Base-by-base conservation (phyloP, 2,797 vertebrate genomes). In the Taenioides sp. region DNA sequence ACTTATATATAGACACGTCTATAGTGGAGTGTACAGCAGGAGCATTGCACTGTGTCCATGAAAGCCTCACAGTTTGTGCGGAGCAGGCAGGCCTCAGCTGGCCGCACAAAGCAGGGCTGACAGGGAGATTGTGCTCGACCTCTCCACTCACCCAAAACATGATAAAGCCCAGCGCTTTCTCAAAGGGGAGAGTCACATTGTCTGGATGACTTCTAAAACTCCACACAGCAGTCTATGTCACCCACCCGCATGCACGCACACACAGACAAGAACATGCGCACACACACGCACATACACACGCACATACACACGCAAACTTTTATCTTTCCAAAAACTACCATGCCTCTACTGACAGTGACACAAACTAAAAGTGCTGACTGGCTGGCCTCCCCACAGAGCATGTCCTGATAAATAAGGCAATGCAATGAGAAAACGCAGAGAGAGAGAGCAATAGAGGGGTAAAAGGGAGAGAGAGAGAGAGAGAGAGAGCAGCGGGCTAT, bases 381-480 rank as follows among this genome's bases (percentile, higher is more conserved):
- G 66, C 67, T 40, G 63, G 80, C 85, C 81, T 84, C 83, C 87
- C 88, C 20, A 73, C 73, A 1, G 78, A 86, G 86, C 79, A 57
- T 79, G 76, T 88, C 86, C 84, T 85, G 80, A 89, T 83, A 88
- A 88, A 89, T 86, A 92, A 88, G 87, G 72, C 79, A 74, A 86
- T 63, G 77, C 79, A 84, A 85, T 85, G 71, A 79, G 72, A 80
- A 82, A 88, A 78, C 18, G 10, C 69, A 37, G 68, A 67, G 70
- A 1, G 17, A 50, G 11, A 34, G 74, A 54, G 74, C n/a, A 16
- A 14, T 23, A 14, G 55, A 57, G 52, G 7, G 20, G 7, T 60
- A 23, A 67, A 62, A 69, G 0, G 25, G 74, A 18, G 81, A 77
- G 82, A 77, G 62, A 49, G 74, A 18, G 37, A 25, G 64, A 40